These are phyloP conservation scores for Morinoia aosen DNA, from an alignment of 2,888 invertebrate species.

Conservation along the genomic window DNA sequence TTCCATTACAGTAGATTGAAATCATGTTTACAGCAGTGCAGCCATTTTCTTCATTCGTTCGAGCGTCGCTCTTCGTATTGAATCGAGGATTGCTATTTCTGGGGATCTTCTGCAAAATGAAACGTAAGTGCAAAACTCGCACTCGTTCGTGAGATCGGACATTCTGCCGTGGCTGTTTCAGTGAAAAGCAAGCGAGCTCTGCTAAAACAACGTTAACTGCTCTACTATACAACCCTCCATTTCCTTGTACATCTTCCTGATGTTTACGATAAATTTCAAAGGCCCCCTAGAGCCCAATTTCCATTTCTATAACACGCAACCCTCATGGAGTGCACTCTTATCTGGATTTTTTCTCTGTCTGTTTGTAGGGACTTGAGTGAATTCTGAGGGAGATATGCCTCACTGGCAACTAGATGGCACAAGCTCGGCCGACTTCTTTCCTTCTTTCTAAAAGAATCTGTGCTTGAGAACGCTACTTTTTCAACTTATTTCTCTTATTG, in stretches of 20 bases:
- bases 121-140: slow-evolving; percentile 8
- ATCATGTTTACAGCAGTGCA: not conserved
- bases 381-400: slow-evolving; percentile 36
- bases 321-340: slow-evolving; percentile 52
- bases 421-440: not conserved
- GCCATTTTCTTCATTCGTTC: not conserved
- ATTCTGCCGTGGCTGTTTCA: not conserved
- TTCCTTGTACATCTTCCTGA: slow-evolving; percentile 53
- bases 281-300: slow-evolving; percentile 52
- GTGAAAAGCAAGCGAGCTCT: slow-evolving; percentile 37
- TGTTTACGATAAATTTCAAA: slow-evolving; percentile 53
- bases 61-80: not conserved
- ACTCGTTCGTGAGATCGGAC: not conserved
- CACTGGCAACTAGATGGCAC: not conserved
- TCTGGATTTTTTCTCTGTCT: slow-evolving; percentile 46
- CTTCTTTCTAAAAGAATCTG: not conserved
- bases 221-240: slow-evolving; percentile 50
- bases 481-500: not conserved
- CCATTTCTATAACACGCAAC: slow-evolving; percentile 53
- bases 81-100: not conserved
- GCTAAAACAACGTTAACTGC: slow-evolving; percentile 50
- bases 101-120: slow-evolving; percentile 14
- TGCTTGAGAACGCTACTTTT: not conserved
- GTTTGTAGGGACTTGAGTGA: slow-evolving; percentile 40
- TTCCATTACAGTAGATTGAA: not conserved